A percentile compares a stretch with the other conserved stretches of the same genome.
Evolutionary conservation across 2,113 vertebrate species (phyloP).

Genomic region (Alosa alosa): DNA sequence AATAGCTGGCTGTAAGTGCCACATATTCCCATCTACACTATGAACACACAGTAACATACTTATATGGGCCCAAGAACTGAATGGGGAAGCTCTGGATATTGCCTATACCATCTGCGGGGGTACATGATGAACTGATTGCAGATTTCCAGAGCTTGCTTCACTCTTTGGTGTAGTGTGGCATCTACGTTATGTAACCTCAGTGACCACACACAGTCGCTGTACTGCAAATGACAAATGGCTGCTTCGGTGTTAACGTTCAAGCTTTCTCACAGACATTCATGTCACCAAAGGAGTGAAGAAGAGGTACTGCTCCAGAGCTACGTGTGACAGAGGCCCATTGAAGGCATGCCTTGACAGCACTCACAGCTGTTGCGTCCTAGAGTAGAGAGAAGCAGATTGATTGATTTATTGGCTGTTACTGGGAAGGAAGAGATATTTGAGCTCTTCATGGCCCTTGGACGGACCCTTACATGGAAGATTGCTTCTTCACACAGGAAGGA

Average conservation of each 20-base stretch:
- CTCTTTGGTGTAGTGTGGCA: not conserved
- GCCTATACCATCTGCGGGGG: too few relatives aligned
- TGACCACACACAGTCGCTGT: constrained; percentile 2
- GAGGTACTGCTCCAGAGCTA: not conserved
- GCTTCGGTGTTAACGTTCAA: not conserved
- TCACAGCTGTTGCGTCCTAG: not conserved
- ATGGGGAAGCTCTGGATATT: not conserved
- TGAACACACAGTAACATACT: not conserved
- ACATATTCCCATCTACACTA: not conserved
- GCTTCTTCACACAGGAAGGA: not conserved
- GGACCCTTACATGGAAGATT: not conserved
- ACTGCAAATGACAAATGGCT: not conserved
- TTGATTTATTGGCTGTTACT: not conserved
- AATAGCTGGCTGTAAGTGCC: not conserved
- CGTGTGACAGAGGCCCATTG: not conserved
- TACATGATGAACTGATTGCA: not conserved
- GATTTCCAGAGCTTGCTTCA: not conserved
- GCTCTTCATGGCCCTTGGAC: not conserved
- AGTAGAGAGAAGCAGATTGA: not conserved
- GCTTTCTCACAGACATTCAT: constrained; percentile 5
- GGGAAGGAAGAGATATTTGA: not conserved
- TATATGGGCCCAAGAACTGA: not conserved
- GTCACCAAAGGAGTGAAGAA: constrained; percentile 34
- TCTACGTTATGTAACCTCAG: not conserved
- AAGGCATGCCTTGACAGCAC: constrained; percentile 4